These are phyloP conservation scores for Macropis europaea DNA, from an alignment of 2,888 invertebrate genomes.

Conservation along the genomic window DNA sequence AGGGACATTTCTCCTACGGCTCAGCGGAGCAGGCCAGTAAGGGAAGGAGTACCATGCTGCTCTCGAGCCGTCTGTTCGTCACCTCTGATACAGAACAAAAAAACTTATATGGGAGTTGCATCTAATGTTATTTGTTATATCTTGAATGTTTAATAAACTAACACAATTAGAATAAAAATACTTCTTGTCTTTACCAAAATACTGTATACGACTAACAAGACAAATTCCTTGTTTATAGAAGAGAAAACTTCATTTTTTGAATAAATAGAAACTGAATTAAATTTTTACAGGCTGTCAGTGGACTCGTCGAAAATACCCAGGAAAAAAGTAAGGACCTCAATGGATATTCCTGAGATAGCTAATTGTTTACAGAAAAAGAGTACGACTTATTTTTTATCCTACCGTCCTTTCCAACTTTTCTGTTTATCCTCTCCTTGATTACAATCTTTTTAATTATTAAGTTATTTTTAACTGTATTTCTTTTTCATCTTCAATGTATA, in stretches of 20 bases:
- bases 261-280: conserved; percentile 7
- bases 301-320: conserved; percentile 88
- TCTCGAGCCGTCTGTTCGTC: no score
- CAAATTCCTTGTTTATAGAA: background rate
- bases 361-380: conserved; percentile 37
- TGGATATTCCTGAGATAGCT: conserved; percentile 75
- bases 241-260: background rate
- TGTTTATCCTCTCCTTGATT: conserved; percentile 28
- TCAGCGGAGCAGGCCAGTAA: no score
- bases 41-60: no score
- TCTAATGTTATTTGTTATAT: no score
- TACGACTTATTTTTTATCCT: conserved; percentile 41
- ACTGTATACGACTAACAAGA: no score
- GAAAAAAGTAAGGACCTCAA: conserved; percentile 87
- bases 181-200: background rate
- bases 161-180: background rate
- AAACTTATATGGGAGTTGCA: no score
- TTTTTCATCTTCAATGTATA: conserved; percentile 16
- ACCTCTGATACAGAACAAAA: no score
- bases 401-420: conserved; percentile 22
- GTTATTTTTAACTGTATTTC: conserved; percentile 23
- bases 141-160: background rate
- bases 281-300: conserved; percentile 87
- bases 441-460: conserved; percentile 34
- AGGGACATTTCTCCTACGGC: no score